A percentile compares a stretch with the other conserved stretches of the same genome.
Conservation (phyloP, 2,113 vertebrate species). For the Agelaius phoeniceus region DNA sequence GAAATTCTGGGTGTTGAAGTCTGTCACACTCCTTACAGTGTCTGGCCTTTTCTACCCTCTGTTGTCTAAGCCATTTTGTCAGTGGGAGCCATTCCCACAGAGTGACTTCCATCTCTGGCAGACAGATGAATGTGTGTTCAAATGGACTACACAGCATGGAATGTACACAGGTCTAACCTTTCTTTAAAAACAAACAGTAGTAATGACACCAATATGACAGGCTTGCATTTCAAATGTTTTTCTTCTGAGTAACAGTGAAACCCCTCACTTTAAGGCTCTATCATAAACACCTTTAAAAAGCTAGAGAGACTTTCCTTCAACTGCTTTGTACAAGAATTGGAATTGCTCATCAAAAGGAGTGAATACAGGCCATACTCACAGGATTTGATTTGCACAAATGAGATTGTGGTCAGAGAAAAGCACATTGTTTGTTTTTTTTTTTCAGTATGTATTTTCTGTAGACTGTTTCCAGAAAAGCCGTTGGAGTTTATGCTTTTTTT, state of each 20-base stretch:
- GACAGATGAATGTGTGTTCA: background rate
- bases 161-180: background rate
- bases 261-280: background rate
- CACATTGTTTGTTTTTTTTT: background rate
- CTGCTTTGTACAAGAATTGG: background rate
- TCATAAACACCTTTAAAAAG: background rate
- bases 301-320: background rate
- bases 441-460: background rate
- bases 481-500: background rate
- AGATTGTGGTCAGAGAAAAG: background rate
- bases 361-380: background rate
- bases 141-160: background rate
- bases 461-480: background rate
- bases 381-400: background rate
- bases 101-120: background rate
- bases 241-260: background rate
- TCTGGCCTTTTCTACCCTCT: background rate
- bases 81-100: background rate
- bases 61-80: background rate
- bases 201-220: background rate
- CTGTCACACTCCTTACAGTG: background rate
- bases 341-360: background rate
- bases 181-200: background rate
- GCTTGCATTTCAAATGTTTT: background rate
- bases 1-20: background rate